Evolutionary conservation across 2,888 invertebrate genomes (phyloP), one percentile per base, ranked within the genome.

Genomic region (Troilus luridus): DNA sequence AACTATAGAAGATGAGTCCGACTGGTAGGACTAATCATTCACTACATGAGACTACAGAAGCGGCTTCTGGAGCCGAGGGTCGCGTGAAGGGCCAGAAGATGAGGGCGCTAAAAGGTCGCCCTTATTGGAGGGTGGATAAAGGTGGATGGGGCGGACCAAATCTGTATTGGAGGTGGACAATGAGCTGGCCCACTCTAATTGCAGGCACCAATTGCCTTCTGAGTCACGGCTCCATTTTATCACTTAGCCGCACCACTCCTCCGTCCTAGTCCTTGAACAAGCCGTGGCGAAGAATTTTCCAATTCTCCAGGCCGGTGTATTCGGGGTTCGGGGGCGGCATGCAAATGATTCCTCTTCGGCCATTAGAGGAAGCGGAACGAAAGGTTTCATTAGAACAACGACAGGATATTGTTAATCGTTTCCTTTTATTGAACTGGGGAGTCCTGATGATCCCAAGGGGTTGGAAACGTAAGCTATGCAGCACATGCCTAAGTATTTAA

Each of bases 221-320:
- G 88, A 62, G 67, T 89, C 88, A 88, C 88, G 60, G 27, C 60
- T 27, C 62, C 88, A 62, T 62, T 88, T 62, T 67, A 89, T 89
- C 89, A 89, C 89, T 89, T 89, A 64, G 21, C 88, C 60, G 27
- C n/a, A 62, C 64, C 21, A 58, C 27, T 88, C 59, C 41, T 60
- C 88, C 88, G 7, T 62, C 41, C 60, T 60, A 24, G 3, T n/a
- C 64, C 54, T 54, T 8, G 7, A 41, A 12, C 62, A n/a, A 54
- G 89, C 85, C 89, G 89, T 89, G 89, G 67, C 60, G 89, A 64
- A 89, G 89, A 89, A 89, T 89, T 89, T 89, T 89, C 89, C 24
- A 88, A 88, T 88, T 58, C 60, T 62, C 59, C 89, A n/a, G 24
- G n/a, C 24, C 8, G 88, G 62, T 41, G 2, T 41, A 41, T 41